Evolutionary conservation across 2,888 invertebrate species (phyloP).

Genomic region (Folsomia manolachei): DNA sequence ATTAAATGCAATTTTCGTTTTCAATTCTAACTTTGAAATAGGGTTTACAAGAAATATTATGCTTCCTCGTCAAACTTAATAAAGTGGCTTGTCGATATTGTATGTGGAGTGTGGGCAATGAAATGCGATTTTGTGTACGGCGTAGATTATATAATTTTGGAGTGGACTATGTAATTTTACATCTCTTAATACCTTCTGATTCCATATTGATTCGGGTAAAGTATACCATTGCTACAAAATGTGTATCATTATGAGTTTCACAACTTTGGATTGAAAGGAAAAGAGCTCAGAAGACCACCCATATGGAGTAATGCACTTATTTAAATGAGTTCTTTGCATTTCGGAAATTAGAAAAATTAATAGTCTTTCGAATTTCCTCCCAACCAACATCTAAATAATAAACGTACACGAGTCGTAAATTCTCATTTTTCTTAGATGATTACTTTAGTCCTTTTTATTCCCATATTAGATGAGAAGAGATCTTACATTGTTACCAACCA

Average conservation of each 20-base stretch:
- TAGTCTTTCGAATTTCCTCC: conserved; percentile 2
- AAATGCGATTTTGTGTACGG: background rate
- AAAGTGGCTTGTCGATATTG: background rate
- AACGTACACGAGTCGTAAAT: background rate
- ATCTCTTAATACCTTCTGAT: background rate
- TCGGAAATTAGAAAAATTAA: conserved; percentile 19
- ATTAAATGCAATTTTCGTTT: no score
- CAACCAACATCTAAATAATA: background rate
- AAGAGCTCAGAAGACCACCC: conserved; percentile 12
- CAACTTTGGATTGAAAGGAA: conserved; percentile 9
- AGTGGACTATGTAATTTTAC: background rate
- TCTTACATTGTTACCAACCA: background rate
- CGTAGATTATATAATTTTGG: background rate
- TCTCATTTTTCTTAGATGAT: background rate
- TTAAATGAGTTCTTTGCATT: conserved; percentile 24
- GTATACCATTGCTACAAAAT: background rate
- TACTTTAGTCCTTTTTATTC: background rate
- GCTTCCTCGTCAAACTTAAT: background rate
- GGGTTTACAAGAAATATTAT: no score
- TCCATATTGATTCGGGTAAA: conserved; percentile 16
- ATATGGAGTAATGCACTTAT: conserved; percentile 19
- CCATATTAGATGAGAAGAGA: no score
- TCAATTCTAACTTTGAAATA: no score
- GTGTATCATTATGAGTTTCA: conserved; percentile 22
- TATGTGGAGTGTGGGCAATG: background rate